Evolutionary conservation across 2,113 vertebrate species (phyloP), one percentile per base, ranked within the genome.

Genomic region (Cacatua alba): DNA sequence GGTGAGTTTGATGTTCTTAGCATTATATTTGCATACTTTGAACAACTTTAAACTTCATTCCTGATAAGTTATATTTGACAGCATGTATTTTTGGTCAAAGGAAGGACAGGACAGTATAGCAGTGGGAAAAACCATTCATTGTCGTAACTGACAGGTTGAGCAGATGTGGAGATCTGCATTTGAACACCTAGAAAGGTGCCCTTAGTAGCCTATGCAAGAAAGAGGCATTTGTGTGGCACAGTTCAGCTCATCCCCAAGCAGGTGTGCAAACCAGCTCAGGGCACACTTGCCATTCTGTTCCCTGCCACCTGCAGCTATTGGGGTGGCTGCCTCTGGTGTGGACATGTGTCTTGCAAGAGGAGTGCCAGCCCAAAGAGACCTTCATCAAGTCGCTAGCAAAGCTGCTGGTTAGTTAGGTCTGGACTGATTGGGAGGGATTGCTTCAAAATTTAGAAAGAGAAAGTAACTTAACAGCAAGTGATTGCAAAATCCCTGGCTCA

Each of bases 311-410:
- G 44, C 55, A 46, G 60, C 74, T 53, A 9, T 4, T 46, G 39
- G 3, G 3, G 33, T 60, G 69, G 44, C 79, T 86, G n/a, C 35
- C 33, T 55, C 16, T 0, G 1, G 17, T 35, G 33, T 13, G 46
- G 43, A 17, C 35, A 3, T 15, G 15, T 35, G 28, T 77, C 51
- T 62, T 75, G 64, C 17, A 23, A 43, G 41, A 49, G 33, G 59
- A 59, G 20, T 71, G 20, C 24, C 33, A 64, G 18, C 31, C 31
- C 63, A 70, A 37, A 46, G 69, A 60, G 29, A 62, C 8, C 23
- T 55, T 51, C 37, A 51, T 52, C n/a, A 59, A 57, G 18, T 6
- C 0, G 0, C n/a, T 57, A 2, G 59, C 24, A 51, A 53, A 65
- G 20, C 80, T 53, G 11, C 41, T 75, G 2, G 29, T 39, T 85